These are phyloP conservation scores for Diadophis punctatus DNA, from an alignment of 2,113 vertebrate genomes.

Conservation along the genomic window DNA sequence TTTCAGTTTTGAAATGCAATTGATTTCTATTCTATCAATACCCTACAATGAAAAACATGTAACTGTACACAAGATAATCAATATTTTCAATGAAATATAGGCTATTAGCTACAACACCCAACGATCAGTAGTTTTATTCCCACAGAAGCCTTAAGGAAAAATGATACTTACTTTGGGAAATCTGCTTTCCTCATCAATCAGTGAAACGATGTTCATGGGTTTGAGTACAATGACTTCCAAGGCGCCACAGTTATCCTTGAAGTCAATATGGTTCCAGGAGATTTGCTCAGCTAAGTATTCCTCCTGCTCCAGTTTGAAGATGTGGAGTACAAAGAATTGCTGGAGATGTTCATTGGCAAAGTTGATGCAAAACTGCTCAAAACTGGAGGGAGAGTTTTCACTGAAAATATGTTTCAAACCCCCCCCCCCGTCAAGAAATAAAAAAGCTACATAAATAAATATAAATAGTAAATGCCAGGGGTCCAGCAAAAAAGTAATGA, in stretches of 20 bases:
- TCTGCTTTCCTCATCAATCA: conserved; percentile 94
- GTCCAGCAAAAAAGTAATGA: not conserved
- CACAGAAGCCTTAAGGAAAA: not conserved
- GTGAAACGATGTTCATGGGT: conserved; percentile 87
- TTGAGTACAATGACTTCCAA: conserved; percentile 83
- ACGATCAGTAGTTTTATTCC: not conserved
- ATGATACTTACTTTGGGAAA: conserved; percentile 83
- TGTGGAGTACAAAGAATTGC: conserved; percentile 91
- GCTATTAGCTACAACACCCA: not conserved
- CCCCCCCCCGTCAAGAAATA: not conserved
- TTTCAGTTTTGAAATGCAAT: not conserved
- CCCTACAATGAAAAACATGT: not conserved
- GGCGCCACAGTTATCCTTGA: conserved; percentile 80
- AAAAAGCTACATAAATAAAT: not conserved
- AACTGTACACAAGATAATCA: not conserved
- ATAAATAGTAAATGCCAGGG: not conserved
- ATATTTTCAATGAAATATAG: not conserved
- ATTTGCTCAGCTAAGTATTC: conserved; percentile 85
- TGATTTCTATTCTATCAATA: not conserved
- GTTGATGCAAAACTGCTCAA: conserved; percentile 98
- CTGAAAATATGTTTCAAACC: not conserved
- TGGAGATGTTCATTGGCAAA: conserved; percentile 96
- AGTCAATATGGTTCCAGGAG: conserved; percentile 82
- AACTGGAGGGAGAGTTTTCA: conserved; percentile 67
- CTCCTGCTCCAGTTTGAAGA: conserved; percentile 93